These are phyloP conservation scores for Perizoma flavofasciatum DNA, from an alignment of 2,888 invertebrate genomes.

Conservation along the genomic window DNA sequence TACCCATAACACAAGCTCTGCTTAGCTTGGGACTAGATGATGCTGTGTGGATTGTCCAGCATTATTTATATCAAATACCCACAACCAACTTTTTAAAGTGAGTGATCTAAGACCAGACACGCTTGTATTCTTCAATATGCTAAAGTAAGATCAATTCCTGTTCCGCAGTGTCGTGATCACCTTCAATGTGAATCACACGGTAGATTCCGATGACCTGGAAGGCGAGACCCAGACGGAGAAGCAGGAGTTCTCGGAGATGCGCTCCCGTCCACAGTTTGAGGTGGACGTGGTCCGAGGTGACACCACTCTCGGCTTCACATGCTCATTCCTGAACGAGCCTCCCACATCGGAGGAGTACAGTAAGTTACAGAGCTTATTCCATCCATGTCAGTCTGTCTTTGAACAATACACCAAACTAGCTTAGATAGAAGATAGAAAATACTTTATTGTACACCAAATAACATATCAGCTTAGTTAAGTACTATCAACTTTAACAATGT, in stretches of 20 bases:
- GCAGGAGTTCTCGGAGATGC: conserved; percentile 91
- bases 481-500: too few relatives aligned
- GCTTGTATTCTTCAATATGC: not conserved
- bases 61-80: too few relatives aligned
- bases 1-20: too few relatives aligned
- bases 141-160: conserved; percentile 22
- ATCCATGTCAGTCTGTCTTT: not conserved
- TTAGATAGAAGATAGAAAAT: too few relatives aligned
- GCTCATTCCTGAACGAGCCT: conserved; percentile 89
- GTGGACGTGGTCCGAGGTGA: conserved; percentile 92
- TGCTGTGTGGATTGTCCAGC: too few relatives aligned
- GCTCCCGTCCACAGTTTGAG: conserved; percentile 95
- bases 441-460: too few relatives aligned
- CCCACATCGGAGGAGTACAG: conserved; percentile 89
- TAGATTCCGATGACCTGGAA: conserved; percentile 91
- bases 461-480: too few relatives aligned
- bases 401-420: too few relatives aligned
- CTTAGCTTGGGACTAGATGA: too few relatives aligned
- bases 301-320: conserved; percentile 92
- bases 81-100: too few relatives aligned
- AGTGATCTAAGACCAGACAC: too few relatives aligned
- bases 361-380: conserved; percentile 42
- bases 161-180: conserved; percentile 80
- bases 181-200: conserved; percentile 97
- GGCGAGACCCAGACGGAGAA: conserved; percentile 86